Evolutionary conservation across 1,140 invertebrate species (phyloP).

Genomic region (Scaptomyza montana): DNA sequence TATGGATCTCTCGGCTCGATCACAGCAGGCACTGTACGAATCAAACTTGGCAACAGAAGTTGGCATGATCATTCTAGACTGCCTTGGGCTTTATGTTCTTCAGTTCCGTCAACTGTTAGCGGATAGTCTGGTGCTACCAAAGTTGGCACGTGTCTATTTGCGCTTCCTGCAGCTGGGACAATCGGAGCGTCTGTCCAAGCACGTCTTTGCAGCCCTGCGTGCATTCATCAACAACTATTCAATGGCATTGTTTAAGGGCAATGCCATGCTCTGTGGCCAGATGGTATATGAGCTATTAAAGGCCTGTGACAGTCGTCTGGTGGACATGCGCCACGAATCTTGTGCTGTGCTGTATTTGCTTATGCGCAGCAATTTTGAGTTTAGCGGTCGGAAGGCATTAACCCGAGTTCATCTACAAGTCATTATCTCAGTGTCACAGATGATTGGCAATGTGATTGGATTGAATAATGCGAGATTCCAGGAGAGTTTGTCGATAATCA

Average conservation of each 20-base stretch:
- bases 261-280: slow-evolving; percentile 92
- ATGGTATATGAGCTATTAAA: slow-evolving; percentile 92
- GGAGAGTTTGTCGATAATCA: slow-evolving; percentile 95
- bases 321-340: slow-evolving; percentile 92
- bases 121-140: slow-evolving; percentile 91
- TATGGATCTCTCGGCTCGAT: slow-evolving; percentile 73
- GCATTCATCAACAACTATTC: slow-evolving; percentile 96
- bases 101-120: slow-evolving; percentile 89
- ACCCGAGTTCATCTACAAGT: slow-evolving; percentile 94
- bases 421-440: slow-evolving; percentile 96
- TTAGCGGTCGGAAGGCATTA: slow-evolving; percentile 91
- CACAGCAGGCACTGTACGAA: slow-evolving; percentile 86
- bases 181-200: slow-evolving; percentile 94
- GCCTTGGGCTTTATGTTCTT: slow-evolving; percentile 92
- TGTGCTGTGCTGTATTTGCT: slow-evolving; percentile 95
- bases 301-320: slow-evolving; percentile 92
- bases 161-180: slow-evolving; percentile 94
- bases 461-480: slow-evolving; percentile 95
- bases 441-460: slow-evolving; percentile 93
- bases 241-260: slow-evolving; percentile 91
- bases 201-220: slow-evolving; percentile 94
- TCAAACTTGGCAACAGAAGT: slow-evolving; percentile 96
- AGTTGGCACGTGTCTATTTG: slow-evolving; percentile 93
- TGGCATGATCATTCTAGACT: slow-evolving; percentile 93
- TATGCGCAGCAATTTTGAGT: slow-evolving; percentile 97